Evolutionary conservation across 92 coral and sea anemone species (phyloP).

Genomic region (Porites cylindrica): DNA sequence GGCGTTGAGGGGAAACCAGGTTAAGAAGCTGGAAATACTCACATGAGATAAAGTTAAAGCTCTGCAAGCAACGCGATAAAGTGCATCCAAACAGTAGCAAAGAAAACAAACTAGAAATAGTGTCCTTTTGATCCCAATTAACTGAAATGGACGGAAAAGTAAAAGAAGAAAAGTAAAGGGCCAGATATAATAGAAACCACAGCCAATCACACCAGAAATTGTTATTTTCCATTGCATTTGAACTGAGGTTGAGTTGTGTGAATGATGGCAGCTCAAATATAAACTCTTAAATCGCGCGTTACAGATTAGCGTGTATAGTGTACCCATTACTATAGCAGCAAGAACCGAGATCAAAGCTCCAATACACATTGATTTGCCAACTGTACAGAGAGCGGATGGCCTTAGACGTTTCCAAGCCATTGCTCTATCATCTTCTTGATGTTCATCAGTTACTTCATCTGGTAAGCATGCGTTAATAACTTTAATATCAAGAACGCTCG

Average conservation of each 20-base stretch:
- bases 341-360: constrained; percentile 9
- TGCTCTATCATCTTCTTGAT: neutral
- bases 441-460: neutral
- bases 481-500: too few species aligned
- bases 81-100: too few species aligned
- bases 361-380: constrained; percentile 22
- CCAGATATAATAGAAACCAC: too few species aligned
- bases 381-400: neutral
- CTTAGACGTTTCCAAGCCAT: constrained; percentile 13
- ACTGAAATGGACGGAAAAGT: neutral
- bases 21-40: too few species aligned
- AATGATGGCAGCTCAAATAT: neutral
- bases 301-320: neutral
- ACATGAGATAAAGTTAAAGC: too few species aligned
- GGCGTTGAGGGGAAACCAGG: too few species aligned
- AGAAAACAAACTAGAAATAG: too few species aligned
- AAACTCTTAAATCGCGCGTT: neutral
- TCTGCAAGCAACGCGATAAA: too few species aligned
- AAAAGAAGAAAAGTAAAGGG: neutral
- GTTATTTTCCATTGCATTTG: neutral
- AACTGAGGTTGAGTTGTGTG: neutral
- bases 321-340: neutral
- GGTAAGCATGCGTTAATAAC: neutral
- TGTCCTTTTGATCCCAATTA: too few species aligned
- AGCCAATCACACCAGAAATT: too few species aligned